phyloP scores from a whole-genome alignment of 2,113 vertebrate species.

The Callorhinus ursinus region DNA sequence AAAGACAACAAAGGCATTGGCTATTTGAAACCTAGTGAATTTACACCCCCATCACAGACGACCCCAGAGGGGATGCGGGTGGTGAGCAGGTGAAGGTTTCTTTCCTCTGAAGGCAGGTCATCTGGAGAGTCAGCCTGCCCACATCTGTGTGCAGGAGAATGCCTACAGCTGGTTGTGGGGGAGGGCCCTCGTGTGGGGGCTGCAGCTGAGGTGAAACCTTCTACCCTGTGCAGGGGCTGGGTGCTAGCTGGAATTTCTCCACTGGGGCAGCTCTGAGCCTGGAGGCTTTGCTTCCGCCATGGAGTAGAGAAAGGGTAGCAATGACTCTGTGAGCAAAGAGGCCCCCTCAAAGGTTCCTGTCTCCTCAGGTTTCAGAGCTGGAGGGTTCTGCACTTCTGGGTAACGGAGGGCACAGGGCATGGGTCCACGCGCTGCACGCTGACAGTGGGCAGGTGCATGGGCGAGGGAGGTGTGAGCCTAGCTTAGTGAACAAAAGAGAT shows the following conservation, averaged over 20 bases:
- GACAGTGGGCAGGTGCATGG: not conserved
- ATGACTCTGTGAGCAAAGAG: not conserved
- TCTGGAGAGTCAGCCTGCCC: not conserved
- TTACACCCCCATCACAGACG: not conserved
- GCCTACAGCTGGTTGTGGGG: not conserved
- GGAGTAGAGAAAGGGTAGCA: not conserved
- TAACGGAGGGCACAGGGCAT: not conserved
- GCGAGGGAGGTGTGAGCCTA: not conserved
- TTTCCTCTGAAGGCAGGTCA: not conserved
- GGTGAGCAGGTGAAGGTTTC: not conserved
- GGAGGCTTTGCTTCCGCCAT: not conserved
- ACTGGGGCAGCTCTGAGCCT: not conserved
- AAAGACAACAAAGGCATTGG: conserved; percentile 35
- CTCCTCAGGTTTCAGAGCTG: not conserved
- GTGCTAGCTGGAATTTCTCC: not conserved
- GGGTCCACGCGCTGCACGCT: not conserved
- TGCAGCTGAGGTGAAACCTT: not conserved
- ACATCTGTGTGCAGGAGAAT: not conserved
- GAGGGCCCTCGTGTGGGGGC: not conserved
- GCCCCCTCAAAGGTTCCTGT: not conserved
- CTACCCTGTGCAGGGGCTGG: not conserved
- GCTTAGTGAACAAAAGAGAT: not conserved
- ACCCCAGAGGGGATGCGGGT: not conserved
- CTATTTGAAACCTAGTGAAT: not conserved
- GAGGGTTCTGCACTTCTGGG: not conserved